Evolutionary conservation across 2,113 vertebrate genomes (phyloP).

Genomic region (Saccopteryx bilineata): DNA sequence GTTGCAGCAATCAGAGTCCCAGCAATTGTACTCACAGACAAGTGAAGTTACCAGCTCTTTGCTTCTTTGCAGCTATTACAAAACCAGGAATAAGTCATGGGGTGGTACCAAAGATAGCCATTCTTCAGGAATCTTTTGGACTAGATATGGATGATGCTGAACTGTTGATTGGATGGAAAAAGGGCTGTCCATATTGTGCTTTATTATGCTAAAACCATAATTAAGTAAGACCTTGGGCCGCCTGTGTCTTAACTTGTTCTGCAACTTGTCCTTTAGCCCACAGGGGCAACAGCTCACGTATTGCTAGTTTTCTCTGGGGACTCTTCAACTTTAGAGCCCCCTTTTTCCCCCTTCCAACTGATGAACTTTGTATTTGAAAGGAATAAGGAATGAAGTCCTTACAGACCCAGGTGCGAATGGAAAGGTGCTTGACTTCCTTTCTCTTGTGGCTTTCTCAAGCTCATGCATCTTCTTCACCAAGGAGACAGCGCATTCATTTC

Average conservation of each 20-base stretch:
- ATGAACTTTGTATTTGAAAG: constrained; percentile 69
- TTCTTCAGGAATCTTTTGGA: constrained; percentile 60
- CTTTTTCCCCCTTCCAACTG: constrained; percentile 51
- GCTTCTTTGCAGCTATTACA: constrained; percentile 23
- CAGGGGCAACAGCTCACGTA: constrained; percentile 58
- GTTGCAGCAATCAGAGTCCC: constrained; percentile 73
- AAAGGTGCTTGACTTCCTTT: constrained; percentile 77
- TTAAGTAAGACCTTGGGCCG: constrained; percentile 61
- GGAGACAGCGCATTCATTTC: constrained; percentile 64
- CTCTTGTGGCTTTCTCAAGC: constrained; percentile 68
- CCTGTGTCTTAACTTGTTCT: constrained; percentile 71
- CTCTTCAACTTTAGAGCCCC: constrained; percentile 73
- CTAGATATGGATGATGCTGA: constrained; percentile 62
- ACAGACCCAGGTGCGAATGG: constrained; percentile 65
- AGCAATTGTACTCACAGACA: constrained; percentile 70
- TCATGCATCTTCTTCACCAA: constrained; percentile 63
- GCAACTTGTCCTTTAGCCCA: constrained; percentile 70
- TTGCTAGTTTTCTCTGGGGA: constrained; percentile 72
- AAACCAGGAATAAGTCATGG: constrained; percentile 50
- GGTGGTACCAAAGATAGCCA: constrained; percentile 74
- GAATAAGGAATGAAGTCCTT: constrained; percentile 66
- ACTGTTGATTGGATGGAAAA: constrained; percentile 6
- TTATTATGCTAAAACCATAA: constrained; percentile 40
- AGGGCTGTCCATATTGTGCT: constrained; percentile 54
- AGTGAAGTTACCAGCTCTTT: constrained; percentile 47